Percentiles rank a stretch among this genome's conserved stretches.
Conservation (phyloP, 2,113 vertebrate genomes). For the Setophaga kirtlandii region DNA sequence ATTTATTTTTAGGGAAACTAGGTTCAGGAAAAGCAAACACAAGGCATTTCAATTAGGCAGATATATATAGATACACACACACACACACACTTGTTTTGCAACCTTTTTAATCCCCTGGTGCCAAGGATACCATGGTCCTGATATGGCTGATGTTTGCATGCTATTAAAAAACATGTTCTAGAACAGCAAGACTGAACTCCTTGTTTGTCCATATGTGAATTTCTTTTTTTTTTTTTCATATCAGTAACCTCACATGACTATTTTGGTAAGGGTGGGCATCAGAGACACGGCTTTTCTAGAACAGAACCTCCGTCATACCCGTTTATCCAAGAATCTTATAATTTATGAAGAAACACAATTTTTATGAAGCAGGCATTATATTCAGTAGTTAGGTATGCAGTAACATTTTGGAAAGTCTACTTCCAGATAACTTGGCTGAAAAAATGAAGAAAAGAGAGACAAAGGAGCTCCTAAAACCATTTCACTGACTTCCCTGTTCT, state of each 20-base stretch:
- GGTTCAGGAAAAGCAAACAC: conserved; percentile 42
- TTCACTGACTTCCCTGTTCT: not conserved
- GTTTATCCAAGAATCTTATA: not conserved
- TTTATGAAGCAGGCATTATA: not conserved
- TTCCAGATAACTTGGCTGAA: not conserved
- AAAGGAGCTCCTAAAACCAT: not conserved
- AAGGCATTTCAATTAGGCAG: not conserved
- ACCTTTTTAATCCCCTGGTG: not conserved
- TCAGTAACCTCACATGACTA: not conserved
- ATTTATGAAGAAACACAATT: not conserved
- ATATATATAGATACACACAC: not conserved
- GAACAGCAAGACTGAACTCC: not conserved
- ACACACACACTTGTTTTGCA: not conserved
- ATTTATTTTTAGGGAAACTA: conserved; percentile 12
- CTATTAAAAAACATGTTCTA: not conserved
- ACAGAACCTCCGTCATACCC: not conserved
- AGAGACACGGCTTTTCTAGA: not conserved
- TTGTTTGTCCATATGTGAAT: not conserved
- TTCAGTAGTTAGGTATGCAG: not conserved
- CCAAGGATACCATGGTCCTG: not conserved
- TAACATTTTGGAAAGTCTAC: not conserved
- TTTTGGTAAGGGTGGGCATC: not conserved
- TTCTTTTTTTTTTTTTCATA: not conserved
- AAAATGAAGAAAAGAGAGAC: not conserved
- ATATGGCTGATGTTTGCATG: not conserved